These are phyloP conservation scores for Sebastes wilsoni DNA, from an alignment of 2,797 vertebrate species.

Conservation along the genomic window DNA sequence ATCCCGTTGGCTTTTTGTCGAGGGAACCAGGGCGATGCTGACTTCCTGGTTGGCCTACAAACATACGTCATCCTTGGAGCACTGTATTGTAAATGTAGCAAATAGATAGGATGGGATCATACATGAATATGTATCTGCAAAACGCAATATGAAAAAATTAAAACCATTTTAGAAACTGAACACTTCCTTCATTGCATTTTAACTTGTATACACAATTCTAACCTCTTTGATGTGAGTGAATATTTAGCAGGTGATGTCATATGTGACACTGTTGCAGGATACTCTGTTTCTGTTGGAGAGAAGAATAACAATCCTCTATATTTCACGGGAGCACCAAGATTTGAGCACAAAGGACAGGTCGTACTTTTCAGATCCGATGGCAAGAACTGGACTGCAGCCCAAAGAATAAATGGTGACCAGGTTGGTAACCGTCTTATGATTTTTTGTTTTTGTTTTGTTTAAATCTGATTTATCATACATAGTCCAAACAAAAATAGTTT, in stretches of 20 bases:
- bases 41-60: too few relatives aligned
- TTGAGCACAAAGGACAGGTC: conserved; percentile 81
- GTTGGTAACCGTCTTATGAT: conserved; percentile 57
- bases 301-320: conserved; percentile 38
- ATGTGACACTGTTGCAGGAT: conserved; percentile 72
- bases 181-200: neutral
- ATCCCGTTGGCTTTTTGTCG: too few relatives aligned
- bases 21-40: too few relatives aligned
- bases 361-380: conserved; percentile 70
- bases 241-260: neutral
- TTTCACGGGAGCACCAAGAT: conserved; percentile 84
- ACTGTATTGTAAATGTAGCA: neutral
- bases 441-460: neutral
- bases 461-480: neutral
- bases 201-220: neutral
- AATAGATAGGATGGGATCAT: neutral
- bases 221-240: neutral
- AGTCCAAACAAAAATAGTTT: neutral
- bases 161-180: neutral
- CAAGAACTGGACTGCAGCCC: conserved; percentile 54
- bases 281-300: conserved; percentile 73
- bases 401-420: conserved; percentile 76
- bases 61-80: too few relatives aligned
- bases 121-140: neutral
- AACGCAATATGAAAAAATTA: neutral